Evolutionary conservation across 2,888 invertebrate genomes (phyloP), one percentile per base, ranked within the genome.

Genomic region (Ennomos erosarius): DNA sequence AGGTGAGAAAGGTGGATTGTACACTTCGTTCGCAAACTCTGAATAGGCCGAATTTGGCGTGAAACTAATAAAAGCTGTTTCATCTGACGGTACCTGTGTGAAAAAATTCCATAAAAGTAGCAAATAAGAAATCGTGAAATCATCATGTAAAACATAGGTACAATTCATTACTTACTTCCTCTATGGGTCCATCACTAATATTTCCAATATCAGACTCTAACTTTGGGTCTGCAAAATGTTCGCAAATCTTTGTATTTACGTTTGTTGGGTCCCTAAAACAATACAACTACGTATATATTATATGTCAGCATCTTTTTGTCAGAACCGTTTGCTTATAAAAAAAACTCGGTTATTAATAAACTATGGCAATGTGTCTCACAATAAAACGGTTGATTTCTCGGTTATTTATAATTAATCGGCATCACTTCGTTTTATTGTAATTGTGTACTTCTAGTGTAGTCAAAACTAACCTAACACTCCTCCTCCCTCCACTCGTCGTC

Each of bases 21-120:
- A 97, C 11, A 96, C 93, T 87, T 97, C 96, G 75, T 97, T 96
- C n/a, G 97, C 96, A 78, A 94, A 97, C 68, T 95, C 94, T 2
- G 94, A 93, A 76, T 96, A 94, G 8, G 88, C 91, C 11, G 88
- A 85, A 53, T 94, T 93, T 10, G 97, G 97, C 8, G 95, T 95
- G 74, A 96, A 97, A 67, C 96, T 95, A 34, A 97, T 96, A 71
- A 95, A 95, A 35, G 97, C 97, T 76, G 96, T 91, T 75, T 96
- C 95, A 67, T 95, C 94, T 11, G 95, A 94, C 71, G 95, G 95
- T 52, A 94, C 83, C 85, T 93, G 70, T 12, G 64, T 69, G 13
- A 51, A 46, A 12, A 16, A 3, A n/a, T n/a, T 37, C 16, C 33
- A 13, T 37, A 26, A 26, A 39, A 48, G 9, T 37, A 42, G 45